These are phyloP conservation scores for Musca vetustissima DNA, from an alignment of 1,140 invertebrate species.

Conservation along the genomic window DNA sequence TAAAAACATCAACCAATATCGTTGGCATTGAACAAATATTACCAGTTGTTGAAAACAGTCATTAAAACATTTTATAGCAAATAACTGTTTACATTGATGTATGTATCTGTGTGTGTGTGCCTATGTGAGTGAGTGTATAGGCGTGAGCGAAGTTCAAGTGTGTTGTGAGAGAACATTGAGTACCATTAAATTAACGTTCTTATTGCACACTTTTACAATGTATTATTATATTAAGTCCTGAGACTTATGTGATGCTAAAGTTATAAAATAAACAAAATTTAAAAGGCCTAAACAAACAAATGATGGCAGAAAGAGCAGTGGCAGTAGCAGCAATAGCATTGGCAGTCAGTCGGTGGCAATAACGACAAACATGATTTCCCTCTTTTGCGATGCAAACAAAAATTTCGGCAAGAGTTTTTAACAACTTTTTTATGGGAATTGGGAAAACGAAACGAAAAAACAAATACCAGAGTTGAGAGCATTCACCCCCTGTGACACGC, in stretches of 20 bases:
- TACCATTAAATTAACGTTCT: constrained; percentile 20
- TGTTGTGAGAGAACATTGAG: neutral
- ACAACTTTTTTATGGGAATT: constrained; percentile 7
- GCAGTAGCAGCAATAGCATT: neutral
- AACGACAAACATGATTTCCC: neutral
- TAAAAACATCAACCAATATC: too few relatives aligned
- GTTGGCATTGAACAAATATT: too few relatives aligned
- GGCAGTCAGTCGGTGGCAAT: too few relatives aligned
- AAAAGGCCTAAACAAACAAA: constrained; percentile 16
- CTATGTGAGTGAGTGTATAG: neutral
- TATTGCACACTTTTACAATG: constrained; percentile 1
- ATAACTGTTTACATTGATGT: neutral
- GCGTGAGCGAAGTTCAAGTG: neutral
- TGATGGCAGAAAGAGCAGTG: too few relatives aligned
- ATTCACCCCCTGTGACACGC: too few relatives aligned
- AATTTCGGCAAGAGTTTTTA: neutral
- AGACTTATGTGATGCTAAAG: constrained; percentile 21
- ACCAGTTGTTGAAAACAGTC: constrained; percentile 11
- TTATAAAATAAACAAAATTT: constrained; percentile 24
- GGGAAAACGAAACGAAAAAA: too few relatives aligned
- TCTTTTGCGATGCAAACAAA: too few relatives aligned
- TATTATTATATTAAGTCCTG: constrained; percentile 10
- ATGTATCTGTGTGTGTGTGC: constrained; percentile 19
- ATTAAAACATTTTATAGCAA: neutral
- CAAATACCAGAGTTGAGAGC: too few relatives aligned